Percentiles rank a stretch among this genome's conserved stretches.
These are phyloP conservation scores for Geodia barretti DNA, from an alignment of 37 sponge, comb jelly and placozoan species.

Conservation along the genomic window DNA sequence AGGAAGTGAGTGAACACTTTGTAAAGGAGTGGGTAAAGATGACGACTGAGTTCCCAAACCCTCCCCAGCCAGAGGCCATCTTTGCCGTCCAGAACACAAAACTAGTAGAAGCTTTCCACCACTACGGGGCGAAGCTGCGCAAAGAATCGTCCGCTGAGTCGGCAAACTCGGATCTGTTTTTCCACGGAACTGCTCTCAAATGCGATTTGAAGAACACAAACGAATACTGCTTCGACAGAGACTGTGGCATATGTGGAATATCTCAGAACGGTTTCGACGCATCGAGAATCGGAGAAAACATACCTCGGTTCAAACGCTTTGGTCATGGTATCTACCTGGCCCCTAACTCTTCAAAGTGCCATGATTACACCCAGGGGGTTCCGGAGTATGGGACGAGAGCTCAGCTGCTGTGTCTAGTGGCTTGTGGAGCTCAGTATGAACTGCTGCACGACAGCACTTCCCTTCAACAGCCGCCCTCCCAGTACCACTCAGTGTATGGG, in stretches of 20 bases:
- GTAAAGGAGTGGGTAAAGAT: conserved; percentile 37
- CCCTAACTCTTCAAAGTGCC: conserved; percentile 83
- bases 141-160: background rate
- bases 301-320: conserved; percentile 56
- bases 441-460: conserved; percentile 15
- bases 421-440: conserved; percentile 45
- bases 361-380: conserved; percentile 77
- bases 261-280: conserved; percentile 35
- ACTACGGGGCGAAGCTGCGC: conserved; percentile 12
- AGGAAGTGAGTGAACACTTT: conserved; percentile 34
- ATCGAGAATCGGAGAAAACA: conserved; percentile 3
- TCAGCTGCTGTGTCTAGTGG: conserved; percentile 52
- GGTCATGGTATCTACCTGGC: conserved; percentile 78
- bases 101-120: conserved; percentile 1
- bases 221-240: conserved; percentile 8
- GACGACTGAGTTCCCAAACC: background rate
- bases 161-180: background rate
- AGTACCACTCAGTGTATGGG: conserved; percentile 62
- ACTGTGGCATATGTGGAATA: conserved; percentile 59
- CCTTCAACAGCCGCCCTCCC: conserved; percentile 26
- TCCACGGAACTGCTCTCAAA: background rate
- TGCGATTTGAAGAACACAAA: conserved; percentile 9
- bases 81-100: conserved; percentile 39
- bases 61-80: conserved; percentile 47
- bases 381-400: conserved; percentile 32